Base-by-base conservation (phyloP, 2,888 invertebrate genomes). In the Nymphalis urticae region DNA sequence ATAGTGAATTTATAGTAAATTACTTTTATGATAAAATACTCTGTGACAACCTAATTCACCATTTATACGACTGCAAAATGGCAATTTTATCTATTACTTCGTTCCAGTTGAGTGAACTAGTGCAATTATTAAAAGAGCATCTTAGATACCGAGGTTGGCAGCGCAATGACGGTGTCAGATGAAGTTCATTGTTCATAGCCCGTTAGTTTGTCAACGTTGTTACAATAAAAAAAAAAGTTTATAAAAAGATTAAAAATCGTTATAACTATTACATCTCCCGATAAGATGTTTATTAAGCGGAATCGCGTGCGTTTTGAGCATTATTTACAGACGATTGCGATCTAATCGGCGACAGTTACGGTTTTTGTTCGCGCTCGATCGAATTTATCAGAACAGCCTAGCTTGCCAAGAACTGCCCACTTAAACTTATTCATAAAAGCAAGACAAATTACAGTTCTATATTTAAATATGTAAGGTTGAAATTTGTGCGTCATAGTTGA, bases 291-390 rank as follows among this genome's bases (percentile, higher is more conserved):
- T 60, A 48, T 7, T 7, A 47, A 21, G 24, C 48, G 24, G 16
- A 8, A 9, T 67, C 51, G 50, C 71, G 68, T 68, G 69, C 63
- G 47, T 59, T 66, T 56, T 48, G 58, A 24, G 21, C 71, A 74
- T 75, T 68, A 72, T 62, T 73, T 70, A 73, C 64, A 47, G 48
- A 50, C 47, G 64, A 71, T 70, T 66, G 71, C 65, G 70, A 75
- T 73, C 69, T 72, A 75, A 73, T 73, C 73, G 72, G 71, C 65
- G 68, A 71, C 71, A 71, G 60, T 60, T 48, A 64, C 51, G 62
- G 60, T 68, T 68, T 63, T 56, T 53, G 60, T 60, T 51, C 42
- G 48, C 68, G 62, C 63, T 64, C 24, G 59, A 36, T 48, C 65
- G 32, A 59, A 62, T 68, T 71, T 68, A 71, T 68, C 68, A 62